Evolutionary conservation across 2,113 vertebrate genomes (phyloP), one percentile per base, ranked within the genome.

Genomic region (Alouatta palliata): DNA sequence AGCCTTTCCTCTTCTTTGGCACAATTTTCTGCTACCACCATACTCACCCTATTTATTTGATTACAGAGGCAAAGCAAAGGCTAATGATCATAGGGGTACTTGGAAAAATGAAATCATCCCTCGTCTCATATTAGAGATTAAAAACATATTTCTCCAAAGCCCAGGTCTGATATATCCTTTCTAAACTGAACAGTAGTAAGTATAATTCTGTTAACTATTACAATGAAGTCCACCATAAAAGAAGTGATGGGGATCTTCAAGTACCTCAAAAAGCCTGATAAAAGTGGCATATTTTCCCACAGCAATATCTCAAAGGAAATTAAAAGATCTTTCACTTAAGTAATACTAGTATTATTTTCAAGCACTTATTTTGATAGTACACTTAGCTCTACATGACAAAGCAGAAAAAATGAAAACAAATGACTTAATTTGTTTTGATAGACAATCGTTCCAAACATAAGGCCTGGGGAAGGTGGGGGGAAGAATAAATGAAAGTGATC

Each of bases 391-490:
- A 71, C 12, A 47, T 64, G 73, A 10, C 66, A 83, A 8, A 88
- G 79, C 79, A 47, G 82, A 83, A 95, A 92, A 94, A 92, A 66
- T 32, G 45, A 86, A 79, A 83, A 91, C 58, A 94, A 94, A 82
- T 86, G 49, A 77, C 45, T 27, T 70, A 43, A 81, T 81, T 89
- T 96, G 43, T 68, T 94, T 73, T 95, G 66, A 93, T 12, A 96
- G 79, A 40, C 37, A 87, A 86, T 90, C 92, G 90, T 96, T 84
- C 49, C 43, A 95, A 88, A 89, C 19, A 77, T 70, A 80, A 93
- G 40, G 27, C 37, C 71, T 45, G 2, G 75, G 47, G n/a, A 58
- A 86, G 16, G 43, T 23, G 3, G 52, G 25, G 19, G 77, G 47
- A 16, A 71, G 8, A 52, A 70, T 90, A 43, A 80, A 84, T 47